A percentile compares a stretch with the other conserved stretches of the same genome.
These are phyloP conservation scores for Harpalus rubripes DNA, from an alignment of 2,888 invertebrate genomes.

Conservation along the genomic window DNA sequence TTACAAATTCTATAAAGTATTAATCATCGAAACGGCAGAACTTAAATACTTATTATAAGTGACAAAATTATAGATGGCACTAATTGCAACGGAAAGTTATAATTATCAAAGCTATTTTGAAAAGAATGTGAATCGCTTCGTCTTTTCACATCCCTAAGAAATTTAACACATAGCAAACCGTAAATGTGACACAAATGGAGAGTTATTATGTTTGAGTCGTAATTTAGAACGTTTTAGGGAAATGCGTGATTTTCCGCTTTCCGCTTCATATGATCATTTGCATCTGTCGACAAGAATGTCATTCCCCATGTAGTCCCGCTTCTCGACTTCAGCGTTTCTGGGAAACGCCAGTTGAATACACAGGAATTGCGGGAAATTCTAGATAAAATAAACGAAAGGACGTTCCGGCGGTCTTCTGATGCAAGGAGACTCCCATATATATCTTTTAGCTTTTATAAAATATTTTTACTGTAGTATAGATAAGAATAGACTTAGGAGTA, in stretches of 20 bases:
- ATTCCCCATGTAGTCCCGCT: slow-evolving; percentile 22
- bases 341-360: slow-evolving; percentile 64
- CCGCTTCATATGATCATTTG: slow-evolving; percentile 60
- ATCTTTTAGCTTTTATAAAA: slow-evolving; percentile 31
- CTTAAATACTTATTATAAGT: too few relatives aligned
- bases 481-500: too few relatives aligned
- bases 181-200: slow-evolving; percentile 36
- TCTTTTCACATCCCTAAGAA: too few relatives aligned
- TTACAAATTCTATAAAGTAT: too few relatives aligned
- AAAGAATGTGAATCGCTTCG: too few relatives aligned
- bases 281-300: slow-evolving; percentile 30
- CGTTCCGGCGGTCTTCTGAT: slow-evolving; percentile 15
- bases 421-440: slow-evolving; percentile 14
- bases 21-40: too few relatives aligned
- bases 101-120: too few relatives aligned
- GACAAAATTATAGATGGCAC: too few relatives aligned
- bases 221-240: slow-evolving; percentile 51
- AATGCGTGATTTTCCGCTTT: slow-evolving; percentile 61
- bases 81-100: too few relatives aligned
- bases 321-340: slow-evolving; percentile 33
- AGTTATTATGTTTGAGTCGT: slow-evolving; percentile 53
- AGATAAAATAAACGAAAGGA: slow-evolving; percentile 56
- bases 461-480: too few relatives aligned
- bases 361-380: slow-evolving; percentile 56
- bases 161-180: not conserved